These are phyloP conservation scores for Tuberolachnus salignus DNA, from an alignment of 2,888 invertebrate genomes.

Conservation along the genomic window DNA sequence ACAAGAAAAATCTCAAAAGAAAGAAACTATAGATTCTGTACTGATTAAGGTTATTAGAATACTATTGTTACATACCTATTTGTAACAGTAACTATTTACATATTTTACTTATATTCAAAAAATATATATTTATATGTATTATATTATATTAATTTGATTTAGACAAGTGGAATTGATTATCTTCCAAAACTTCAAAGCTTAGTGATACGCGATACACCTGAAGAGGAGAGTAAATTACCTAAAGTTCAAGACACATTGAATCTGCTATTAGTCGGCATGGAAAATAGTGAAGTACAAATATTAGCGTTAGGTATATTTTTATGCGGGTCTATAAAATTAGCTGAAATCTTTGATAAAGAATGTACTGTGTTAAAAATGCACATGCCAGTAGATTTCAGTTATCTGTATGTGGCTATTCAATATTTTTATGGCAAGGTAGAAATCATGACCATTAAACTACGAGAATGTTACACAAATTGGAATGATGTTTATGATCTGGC, in stretches of 20 bases:
- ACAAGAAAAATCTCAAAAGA: conserved; percentile 63
- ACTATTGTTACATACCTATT: neutral
- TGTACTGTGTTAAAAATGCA: conserved; percentile 64
- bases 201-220: conserved; percentile 30
- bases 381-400: conserved; percentile 48
- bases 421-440: conserved; percentile 64
- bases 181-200: conserved; percentile 50
- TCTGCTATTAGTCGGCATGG: conserved; percentile 79
- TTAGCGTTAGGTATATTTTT: conserved; percentile 85
- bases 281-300: conserved; percentile 74
- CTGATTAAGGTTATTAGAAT: conserved; percentile 33
- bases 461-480: conserved; percentile 27
- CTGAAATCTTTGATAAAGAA: conserved; percentile 65
- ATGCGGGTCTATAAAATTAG: conserved; percentile 73
- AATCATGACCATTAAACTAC: conserved; percentile 66
- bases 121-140: neutral
- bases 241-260: conserved; percentile 71
- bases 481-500: conserved; percentile 68
- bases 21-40: conserved; percentile 60
- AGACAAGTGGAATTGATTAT: conserved; percentile 54
- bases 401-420: conserved; percentile 45
- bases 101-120: neutral
- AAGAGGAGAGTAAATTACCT: conserved; percentile 50
- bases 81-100: no score
- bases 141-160: conserved; percentile 7